Evolutionary conservation across 2,797 vertebrate species (phyloP).

Genomic region (Bradypodion pumilum): DNA sequence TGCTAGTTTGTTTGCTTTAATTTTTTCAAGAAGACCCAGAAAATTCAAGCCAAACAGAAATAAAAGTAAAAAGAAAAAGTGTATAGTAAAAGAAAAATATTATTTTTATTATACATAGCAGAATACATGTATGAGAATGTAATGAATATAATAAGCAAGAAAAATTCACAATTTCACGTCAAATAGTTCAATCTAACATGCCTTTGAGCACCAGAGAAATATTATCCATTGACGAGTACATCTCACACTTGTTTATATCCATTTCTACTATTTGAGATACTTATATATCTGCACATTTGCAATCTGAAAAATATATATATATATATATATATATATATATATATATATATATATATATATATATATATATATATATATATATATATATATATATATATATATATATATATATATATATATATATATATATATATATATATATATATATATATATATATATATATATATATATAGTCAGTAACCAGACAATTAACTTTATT

Average conservation of each 20-base stretch:
- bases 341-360: not conserved
- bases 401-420: not conserved
- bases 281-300: not conserved
- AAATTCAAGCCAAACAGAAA: not conserved
- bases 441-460: not conserved
- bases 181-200: not conserved
- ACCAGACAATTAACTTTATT: not conserved
- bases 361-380: not conserved
- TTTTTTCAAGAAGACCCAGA: too few species aligned
- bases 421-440: not conserved
- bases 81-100: not conserved
- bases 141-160: not conserved
- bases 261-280: not conserved
- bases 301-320: not conserved
- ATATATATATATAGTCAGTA: not conserved
- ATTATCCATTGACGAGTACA: not conserved
- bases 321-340: not conserved
- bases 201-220: not conserved
- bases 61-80: not conserved
- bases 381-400: not conserved
- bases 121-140: not conserved
- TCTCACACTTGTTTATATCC: not conserved
- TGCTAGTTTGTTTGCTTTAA: too few species aligned
- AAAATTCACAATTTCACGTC: not conserved
- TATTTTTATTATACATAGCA: not conserved